A percentile compares a stretch with the other conserved stretches of the same genome.
Evolutionary conservation across 2,113 vertebrate species (phyloP).

Genomic region (Ammodytes marinus): DNA sequence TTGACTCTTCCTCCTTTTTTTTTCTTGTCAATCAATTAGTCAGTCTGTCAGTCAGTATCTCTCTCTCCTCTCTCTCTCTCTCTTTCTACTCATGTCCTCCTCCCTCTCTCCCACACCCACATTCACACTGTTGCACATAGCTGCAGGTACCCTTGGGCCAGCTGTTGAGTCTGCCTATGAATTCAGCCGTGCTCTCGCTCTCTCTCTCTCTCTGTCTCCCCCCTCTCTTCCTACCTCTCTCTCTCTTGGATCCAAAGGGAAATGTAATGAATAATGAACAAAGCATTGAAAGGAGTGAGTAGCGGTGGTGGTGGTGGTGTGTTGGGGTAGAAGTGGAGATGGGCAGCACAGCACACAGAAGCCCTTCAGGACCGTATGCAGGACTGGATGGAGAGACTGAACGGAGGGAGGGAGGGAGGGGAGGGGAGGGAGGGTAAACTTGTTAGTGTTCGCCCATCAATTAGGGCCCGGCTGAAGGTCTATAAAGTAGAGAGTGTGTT

Average conservation of each 20-base stretch:
- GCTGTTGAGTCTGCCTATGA: conserved; percentile 71
- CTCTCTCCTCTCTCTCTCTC: conserved; percentile 9
- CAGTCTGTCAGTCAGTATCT: conserved; percentile 35
- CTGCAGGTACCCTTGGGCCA: conserved; percentile 75
- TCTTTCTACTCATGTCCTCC: conserved; percentile 14
- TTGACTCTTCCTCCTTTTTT: conserved; percentile 6
- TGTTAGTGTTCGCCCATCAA: conserved; percentile 78
- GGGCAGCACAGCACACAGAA: conserved; percentile 18
- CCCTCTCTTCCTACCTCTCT: conserved; percentile 22
- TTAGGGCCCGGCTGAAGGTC: conserved; percentile 63
- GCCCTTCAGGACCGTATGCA: not conserved
- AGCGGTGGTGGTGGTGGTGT: not conserved
- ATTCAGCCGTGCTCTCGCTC: conserved; percentile 71
- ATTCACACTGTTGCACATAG: not conserved
- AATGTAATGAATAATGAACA: conserved; percentile 86
- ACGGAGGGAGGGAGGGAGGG: not conserved
- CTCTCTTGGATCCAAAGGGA: conserved; percentile 74
- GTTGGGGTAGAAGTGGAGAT: conserved; percentile 21
- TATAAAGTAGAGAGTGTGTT: conserved; percentile 57
- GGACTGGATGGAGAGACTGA: conserved; percentile 1
- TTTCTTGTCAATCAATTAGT: conserved; percentile 55
- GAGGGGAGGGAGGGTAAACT: conserved; percentile 68
- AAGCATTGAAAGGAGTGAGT: conserved; percentile 55
- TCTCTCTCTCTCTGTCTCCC: conserved; percentile 26
- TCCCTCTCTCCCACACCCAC: not conserved